Conservation (phyloP, 2,113 vertebrate species). For the Capreolus pygargus region DNA sequence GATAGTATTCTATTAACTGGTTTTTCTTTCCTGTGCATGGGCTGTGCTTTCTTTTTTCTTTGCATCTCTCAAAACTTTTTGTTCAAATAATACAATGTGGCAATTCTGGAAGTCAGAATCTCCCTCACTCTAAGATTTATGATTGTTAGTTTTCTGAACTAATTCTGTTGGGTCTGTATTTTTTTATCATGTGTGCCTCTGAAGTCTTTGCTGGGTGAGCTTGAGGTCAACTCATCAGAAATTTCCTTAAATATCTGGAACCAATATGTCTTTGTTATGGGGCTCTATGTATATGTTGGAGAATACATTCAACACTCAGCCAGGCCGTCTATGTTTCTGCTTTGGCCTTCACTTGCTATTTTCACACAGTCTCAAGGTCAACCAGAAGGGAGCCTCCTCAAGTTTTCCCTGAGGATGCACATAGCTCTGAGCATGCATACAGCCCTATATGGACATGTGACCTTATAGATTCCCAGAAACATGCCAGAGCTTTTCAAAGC, state of each 20-base stretch:
- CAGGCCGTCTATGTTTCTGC: neutral
- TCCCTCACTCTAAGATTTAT: neutral
- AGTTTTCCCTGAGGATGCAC: neutral
- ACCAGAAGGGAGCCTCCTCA: neutral
- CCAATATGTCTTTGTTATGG: neutral
- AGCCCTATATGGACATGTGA: neutral
- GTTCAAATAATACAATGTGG: neutral
- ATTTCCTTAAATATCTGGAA: neutral
- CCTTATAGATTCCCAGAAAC: neutral
- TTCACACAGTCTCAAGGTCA: neutral
- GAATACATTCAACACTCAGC: neutral
- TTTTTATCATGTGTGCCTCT: neutral
- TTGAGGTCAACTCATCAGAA: neutral
- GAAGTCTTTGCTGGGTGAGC: neutral
- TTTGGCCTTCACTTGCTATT: neutral
- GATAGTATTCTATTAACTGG: neutral
- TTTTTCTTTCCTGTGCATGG: neutral
- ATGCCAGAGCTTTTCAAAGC: neutral
- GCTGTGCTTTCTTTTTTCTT: neutral
- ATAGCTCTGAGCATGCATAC: neutral
- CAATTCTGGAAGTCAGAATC: neutral
- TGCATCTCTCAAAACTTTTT: neutral
- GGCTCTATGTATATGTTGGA: neutral
- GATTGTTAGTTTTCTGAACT: neutral
- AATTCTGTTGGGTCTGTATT: neutral